phyloP scores from a whole-genome alignment of 1,140 invertebrate species.

The Hyphantria cunea region DNA sequence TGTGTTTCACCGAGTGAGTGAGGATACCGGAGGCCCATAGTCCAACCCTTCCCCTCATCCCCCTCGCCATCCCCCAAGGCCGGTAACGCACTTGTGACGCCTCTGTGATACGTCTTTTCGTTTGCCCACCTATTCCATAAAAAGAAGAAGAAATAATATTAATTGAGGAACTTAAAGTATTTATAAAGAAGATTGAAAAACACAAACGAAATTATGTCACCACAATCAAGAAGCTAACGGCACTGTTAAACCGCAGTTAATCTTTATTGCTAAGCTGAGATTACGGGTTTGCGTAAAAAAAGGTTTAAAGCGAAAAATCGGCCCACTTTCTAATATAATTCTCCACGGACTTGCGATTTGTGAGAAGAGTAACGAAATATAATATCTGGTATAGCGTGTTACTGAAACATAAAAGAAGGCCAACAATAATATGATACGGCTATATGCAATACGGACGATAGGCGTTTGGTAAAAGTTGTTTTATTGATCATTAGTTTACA shows the following conservation, averaged over 20 bases:
- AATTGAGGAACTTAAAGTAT: too few relatives aligned
- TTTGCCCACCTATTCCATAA: too few relatives aligned
- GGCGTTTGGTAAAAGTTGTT: not conserved
- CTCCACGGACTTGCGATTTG: conserved; percentile 15
- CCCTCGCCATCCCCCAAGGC: too few relatives aligned
- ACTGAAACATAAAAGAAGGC: conserved; percentile 3
- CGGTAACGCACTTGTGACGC: too few relatives aligned
- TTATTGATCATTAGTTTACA: too few relatives aligned
- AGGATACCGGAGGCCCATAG: too few relatives aligned
- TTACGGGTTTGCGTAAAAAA: conserved; percentile 20
- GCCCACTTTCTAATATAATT: conserved; percentile 27
- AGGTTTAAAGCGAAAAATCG: conserved; percentile 21
- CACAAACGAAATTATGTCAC: too few relatives aligned
- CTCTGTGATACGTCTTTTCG: too few relatives aligned
- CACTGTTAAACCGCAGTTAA: conserved; percentile 18
- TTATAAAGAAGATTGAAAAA: too few relatives aligned
- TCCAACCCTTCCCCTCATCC: too few relatives aligned
- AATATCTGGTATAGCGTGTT: conserved; percentile 11
- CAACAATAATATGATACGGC: not conserved
- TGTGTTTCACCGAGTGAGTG: too few relatives aligned
- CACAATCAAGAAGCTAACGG: not conserved
- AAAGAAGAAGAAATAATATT: too few relatives aligned
- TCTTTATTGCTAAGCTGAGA: conserved; percentile 14
- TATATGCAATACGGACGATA: not conserved
- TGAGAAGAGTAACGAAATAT: conserved; percentile 19